phyloP scores from a whole-genome alignment of 1,140 invertebrate genomes.

The Piezodorus guildinii region DNA sequence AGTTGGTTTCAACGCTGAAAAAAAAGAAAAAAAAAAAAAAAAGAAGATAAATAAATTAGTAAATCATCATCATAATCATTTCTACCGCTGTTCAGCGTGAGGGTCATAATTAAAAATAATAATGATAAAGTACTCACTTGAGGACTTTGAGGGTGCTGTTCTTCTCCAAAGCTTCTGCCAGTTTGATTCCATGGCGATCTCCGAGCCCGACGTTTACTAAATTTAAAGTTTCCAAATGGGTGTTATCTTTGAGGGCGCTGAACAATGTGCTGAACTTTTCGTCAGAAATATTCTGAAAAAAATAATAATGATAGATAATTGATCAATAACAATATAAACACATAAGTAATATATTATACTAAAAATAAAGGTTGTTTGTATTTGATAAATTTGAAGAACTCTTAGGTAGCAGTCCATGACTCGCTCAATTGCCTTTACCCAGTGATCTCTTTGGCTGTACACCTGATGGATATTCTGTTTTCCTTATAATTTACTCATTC shows the following conservation, averaged over 20 bases:
- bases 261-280: constrained; percentile 87
- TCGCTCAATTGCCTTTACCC: too few species aligned
- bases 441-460: too few species aligned
- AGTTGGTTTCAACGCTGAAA: constrained; percentile 83
- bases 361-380: too few species aligned
- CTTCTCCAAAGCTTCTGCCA: constrained; percentile 73
- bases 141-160: constrained; percentile 80
- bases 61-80: too few species aligned
- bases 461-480: too few species aligned
- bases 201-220: constrained; percentile 88
- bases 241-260: constrained; percentile 78
- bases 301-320: not conserved
- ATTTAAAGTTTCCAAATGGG: constrained; percentile 79
- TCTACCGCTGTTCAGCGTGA: too few species aligned
- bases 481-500: too few species aligned
- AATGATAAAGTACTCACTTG: constrained; percentile 53
- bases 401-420: too few species aligned
- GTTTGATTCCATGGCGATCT: constrained; percentile 70
- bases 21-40: constrained; percentile 14
- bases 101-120: too few species aligned
- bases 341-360: too few species aligned
- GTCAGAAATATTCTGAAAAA: constrained; percentile 83
- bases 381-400: too few species aligned
- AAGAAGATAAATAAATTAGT: not conserved
- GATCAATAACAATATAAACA: not conserved